These are phyloP conservation scores for Portunus trituberculatus DNA, from an alignment of 1,140 invertebrate genomes.

Conservation along the genomic window DNA sequence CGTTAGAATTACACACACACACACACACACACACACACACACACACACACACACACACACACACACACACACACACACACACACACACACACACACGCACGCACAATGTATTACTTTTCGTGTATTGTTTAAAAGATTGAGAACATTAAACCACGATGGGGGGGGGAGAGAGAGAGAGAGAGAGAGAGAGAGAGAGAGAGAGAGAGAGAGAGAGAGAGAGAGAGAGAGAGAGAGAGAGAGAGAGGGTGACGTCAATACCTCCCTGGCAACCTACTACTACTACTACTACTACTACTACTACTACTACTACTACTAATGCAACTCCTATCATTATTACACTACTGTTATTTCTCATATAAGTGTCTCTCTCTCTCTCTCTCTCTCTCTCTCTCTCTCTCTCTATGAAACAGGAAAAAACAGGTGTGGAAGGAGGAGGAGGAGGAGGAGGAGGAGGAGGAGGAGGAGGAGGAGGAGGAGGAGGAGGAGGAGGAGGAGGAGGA, in stretches of 20 bases:
- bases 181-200: conserved; percentile 39
- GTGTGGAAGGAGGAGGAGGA: conserved; percentile 12
- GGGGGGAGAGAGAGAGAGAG: conserved; percentile 29
- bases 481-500: conserved; percentile 27
- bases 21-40: conserved; percentile 40
- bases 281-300: too few species aligned
- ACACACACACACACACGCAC: background rate
- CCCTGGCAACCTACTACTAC: background rate
- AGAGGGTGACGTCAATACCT: too few species aligned
- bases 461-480: conserved; percentile 21
- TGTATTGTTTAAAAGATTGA: background rate
- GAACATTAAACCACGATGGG: background rate
- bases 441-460: conserved; percentile 31
- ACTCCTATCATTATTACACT: background rate
- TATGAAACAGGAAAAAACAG: too few species aligned
- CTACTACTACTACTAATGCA: too few species aligned
- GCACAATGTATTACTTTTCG: too few species aligned
- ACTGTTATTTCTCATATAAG: too few species aligned
- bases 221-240: too few species aligned
- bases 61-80: conserved; percentile 21
- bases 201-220: background rate
- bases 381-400: too few species aligned
- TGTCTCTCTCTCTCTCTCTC: too few species aligned
- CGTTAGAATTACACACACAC: background rate
- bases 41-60: conserved; percentile 40